Evolutionary conservation across 2,888 invertebrate species (phyloP).

Genomic region (Apocheima hispidaria): DNA sequence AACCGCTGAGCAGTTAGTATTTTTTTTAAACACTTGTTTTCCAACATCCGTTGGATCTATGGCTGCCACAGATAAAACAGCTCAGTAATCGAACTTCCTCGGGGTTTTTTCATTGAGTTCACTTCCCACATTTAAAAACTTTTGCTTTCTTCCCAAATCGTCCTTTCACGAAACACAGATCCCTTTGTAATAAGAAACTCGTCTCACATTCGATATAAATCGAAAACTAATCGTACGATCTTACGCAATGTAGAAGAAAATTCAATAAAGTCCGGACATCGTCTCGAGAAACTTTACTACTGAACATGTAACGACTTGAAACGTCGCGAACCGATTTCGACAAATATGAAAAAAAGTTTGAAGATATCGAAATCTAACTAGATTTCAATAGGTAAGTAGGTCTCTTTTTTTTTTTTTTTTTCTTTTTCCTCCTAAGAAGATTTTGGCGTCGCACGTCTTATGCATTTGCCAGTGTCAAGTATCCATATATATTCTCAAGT

Average conservation of each 20-base stretch:
- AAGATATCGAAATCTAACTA: too few species aligned
- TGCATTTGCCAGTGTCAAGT: too few species aligned
- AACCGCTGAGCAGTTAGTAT: too few species aligned
- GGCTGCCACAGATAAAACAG: neutral
- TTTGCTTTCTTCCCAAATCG: conserved; percentile 2
- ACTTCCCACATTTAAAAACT: neutral
- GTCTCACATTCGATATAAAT: neutral
- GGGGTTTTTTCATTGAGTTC: neutral
- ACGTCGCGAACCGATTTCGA: neutral
- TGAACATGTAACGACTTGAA: conserved; percentile 1
- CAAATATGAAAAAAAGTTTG: neutral
- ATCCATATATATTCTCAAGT: too few species aligned
- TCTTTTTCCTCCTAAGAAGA: too few species aligned
- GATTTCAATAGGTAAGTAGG: too few species aligned
- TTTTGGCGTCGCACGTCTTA: too few species aligned
- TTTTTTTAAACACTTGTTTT: too few species aligned
- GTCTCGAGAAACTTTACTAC: neutral
- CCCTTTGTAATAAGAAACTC: conserved; percentile 5
- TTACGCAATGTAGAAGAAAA: conserved; percentile 42
- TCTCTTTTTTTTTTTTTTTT: neutral
- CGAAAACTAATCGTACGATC: conserved; percentile 17
- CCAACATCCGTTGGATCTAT: too few species aligned
- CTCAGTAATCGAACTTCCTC: too few species aligned
- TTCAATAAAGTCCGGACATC: conserved; percentile 43
- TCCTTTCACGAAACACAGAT: conserved; percentile 1